A percentile compares a stretch with the other conserved stretches of the same genome.
Conservation (phyloP, 2,888 invertebrate species). For the Rhogogaster chlorosoma region DNA sequence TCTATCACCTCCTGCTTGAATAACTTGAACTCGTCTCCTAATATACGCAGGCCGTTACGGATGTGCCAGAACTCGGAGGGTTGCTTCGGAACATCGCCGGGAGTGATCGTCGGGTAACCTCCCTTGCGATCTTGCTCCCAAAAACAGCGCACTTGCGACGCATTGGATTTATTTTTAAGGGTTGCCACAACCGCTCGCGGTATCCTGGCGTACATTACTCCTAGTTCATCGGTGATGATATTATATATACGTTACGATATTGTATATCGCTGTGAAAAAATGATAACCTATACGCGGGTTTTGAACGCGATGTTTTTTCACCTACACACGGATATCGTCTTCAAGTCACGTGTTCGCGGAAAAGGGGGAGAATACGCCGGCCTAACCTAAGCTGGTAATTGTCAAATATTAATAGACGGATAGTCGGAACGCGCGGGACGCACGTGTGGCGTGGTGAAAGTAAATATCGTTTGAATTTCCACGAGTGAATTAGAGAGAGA, state of each 20-base stretch:
- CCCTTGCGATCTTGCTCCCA: constrained; percentile 83
- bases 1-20: constrained; percentile 86
- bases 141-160: constrained; percentile 71
- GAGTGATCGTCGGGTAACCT: constrained; percentile 79
- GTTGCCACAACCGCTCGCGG: background rate
- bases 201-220: constrained; percentile 15
- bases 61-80: constrained; percentile 78
- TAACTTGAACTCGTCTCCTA: constrained; percentile 84
- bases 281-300: too few relatives aligned
- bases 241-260: background rate
- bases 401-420: background rate
- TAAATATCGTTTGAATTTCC: background rate
- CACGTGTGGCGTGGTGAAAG: background rate
- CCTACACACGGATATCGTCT: too few relatives aligned
- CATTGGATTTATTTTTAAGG: background rate
- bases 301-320: too few relatives aligned
- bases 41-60: constrained; percentile 83
- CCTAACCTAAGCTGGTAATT: background rate
- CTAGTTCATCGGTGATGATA: background rate
- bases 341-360: background rate
- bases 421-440: background rate
- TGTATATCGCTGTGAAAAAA: too few relatives aligned
- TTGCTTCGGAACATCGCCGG: constrained; percentile 67
- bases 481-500: too few relatives aligned
- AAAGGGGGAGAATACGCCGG: too few relatives aligned